Evolutionary conservation across 2,113 vertebrate genomes (phyloP), one percentile per base, ranked within the genome.

Genomic region (Jaculus jaculus): DNA sequence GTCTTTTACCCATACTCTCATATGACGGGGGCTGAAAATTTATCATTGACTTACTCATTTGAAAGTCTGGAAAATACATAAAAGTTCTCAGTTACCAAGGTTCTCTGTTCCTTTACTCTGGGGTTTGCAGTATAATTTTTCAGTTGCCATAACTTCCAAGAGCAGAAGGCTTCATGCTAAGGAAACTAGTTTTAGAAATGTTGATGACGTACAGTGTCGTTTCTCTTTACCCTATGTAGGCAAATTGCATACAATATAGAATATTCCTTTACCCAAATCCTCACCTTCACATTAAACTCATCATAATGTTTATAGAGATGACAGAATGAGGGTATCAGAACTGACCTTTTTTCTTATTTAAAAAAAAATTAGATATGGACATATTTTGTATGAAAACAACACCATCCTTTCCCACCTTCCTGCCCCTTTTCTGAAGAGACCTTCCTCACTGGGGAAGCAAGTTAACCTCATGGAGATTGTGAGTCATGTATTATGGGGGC

Each of bases 111-210:
- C 18, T 39, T 18, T 9, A 37, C 4, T 74, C 37, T 42, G 32
- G 0, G 11, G 15, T 42, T 37, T n/a, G 2, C 5, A 7, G 0
- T 13, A 4, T 26, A n/a, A 1, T 18, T 12, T 28, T 60, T 47
- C 7, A 69, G 32, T 51, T 0, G 1, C 54, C 21, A 4, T 2
- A 86, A 90, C n/a, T 89, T 72, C 47, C 26, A 78, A 74, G 9
- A n/a, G 17, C 30, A 12, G 37, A 7, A 82, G 16, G 15, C 16
- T 63, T 24, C 42, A 47, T 11, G 16, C 6, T 37, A 61, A 63
- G 4, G 4, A 63, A 37, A 39, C 9, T 0, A 23, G 10, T 68
- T 81, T 71, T 42, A 5, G 18, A 82, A 65, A 30, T 47, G 28
- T 51, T 28, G 47, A 37, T 13, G 30, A 77, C 26, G 60, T 80